These are phyloP conservation scores for Protobothrops flavoviridis DNA, from an alignment of 2,113 vertebrate genomes.

Conservation along the genomic window DNA sequence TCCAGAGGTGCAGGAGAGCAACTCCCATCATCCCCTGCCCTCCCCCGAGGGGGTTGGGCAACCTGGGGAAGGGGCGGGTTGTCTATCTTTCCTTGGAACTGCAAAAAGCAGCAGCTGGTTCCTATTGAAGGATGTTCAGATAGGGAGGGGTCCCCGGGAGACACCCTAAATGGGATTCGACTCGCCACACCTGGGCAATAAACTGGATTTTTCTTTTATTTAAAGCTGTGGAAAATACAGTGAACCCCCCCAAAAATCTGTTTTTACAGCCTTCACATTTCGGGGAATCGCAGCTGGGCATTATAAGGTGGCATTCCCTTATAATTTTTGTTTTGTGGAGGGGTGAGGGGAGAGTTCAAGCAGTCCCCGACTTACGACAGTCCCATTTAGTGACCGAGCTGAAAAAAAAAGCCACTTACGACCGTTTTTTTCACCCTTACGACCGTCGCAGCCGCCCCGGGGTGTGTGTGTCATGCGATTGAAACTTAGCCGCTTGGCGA, in stretches of 20 bases:
- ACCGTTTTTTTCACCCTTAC: not conserved
- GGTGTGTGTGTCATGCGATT: not conserved
- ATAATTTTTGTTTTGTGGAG: not conserved
- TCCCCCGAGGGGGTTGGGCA: not conserved
- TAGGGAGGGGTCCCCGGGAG: not conserved
- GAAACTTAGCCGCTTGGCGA: too few relatives aligned
- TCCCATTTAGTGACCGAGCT: not conserved
- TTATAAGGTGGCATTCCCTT: not conserved
- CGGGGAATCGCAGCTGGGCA: not conserved
- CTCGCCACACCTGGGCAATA: not conserved
- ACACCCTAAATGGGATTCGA: too few relatives aligned
- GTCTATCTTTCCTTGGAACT: not conserved
- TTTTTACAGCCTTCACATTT: not conserved
- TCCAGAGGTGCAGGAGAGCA: not conserved
- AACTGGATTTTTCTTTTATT: not conserved
- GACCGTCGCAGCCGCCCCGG: fast-evolving
- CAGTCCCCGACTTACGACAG: not conserved
- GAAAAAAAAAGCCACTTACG: not conserved
- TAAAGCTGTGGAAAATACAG: not conserved
- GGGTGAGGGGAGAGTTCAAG: too few relatives aligned
- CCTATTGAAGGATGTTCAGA: not conserved
- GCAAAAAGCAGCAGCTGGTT: not conserved
- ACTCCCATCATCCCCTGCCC: not conserved
- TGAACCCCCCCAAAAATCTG: not conserved
- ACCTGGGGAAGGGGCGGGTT: not conserved